phyloP scores from a whole-genome alignment of 2,113 vertebrate species.

The Heliornis fulica region DNA sequence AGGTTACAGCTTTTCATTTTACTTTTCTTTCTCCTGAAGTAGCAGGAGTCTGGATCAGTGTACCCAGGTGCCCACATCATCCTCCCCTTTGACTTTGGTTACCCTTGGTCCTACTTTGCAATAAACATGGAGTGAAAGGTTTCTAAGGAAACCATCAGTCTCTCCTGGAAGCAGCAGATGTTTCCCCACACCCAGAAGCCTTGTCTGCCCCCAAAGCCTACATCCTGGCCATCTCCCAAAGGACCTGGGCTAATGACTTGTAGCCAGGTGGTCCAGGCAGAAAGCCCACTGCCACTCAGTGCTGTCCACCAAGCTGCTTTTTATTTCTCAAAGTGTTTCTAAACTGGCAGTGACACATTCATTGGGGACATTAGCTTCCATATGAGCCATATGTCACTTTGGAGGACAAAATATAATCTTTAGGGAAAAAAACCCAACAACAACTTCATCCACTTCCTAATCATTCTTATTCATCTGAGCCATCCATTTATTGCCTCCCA shows the following conservation, averaged over 20 bases:
- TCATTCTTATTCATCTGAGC: not conserved
- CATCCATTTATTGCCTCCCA: not conserved
- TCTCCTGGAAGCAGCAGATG: not conserved
- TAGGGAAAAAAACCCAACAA: not conserved
- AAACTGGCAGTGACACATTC: not conserved
- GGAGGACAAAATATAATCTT: slow-evolving; percentile 1
- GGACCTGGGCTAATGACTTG: not conserved
- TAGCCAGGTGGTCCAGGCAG: not conserved
- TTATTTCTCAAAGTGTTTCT: not conserved
- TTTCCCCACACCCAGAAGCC: not conserved
- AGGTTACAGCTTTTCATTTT: not conserved
- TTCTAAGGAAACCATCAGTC: not conserved
- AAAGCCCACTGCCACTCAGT: not conserved
- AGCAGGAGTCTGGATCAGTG: accelerated
- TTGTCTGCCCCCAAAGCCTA: not conserved
- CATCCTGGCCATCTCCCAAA: accelerated
- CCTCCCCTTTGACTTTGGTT: not conserved
- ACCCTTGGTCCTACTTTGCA: not conserved
- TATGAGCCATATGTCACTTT: not conserved
- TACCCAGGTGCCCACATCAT: not conserved
- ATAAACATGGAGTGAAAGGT: not conserved
- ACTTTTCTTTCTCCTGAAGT: not conserved
- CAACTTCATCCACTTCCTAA: not conserved
- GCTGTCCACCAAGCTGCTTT: not conserved
- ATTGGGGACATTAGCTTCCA: not conserved